Evolutionary conservation across 2,888 invertebrate genomes (phyloP), one percentile per base, ranked within the genome.

Genomic region (Scaeva pyrastri): DNA sequence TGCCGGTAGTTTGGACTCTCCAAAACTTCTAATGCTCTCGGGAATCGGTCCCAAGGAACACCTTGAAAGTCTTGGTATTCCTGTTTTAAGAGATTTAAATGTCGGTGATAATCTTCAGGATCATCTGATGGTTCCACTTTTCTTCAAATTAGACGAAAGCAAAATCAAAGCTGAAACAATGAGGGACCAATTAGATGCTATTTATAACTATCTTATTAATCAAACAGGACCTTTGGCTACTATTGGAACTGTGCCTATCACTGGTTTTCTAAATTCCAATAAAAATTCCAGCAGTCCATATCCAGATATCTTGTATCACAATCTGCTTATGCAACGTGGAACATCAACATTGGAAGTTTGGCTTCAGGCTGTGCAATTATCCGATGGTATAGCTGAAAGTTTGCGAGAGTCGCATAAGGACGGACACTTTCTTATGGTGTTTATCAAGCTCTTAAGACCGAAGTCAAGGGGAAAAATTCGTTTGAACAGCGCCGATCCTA

Each of bases 81-180:
- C 88, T 7, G 55, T 88, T 1, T 14, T 89, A 0, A 84, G 74
- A 11, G 88, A 90, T 50, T 71, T 91, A 39, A 84, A 87, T 50
- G 97, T 97, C 0, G 96, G 96, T 0, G 93, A 95, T 86, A 96
- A 97, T 90, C 93, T 97, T 0, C 97, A 97, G 90, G 97, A 97
- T 90, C 97, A 97, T 90, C 95, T 96, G 62, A 95, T 95, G 12
- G 93, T 95, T 77, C 89, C 90, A 3, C 77, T 89, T 5, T 75
- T 87, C 16, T 74, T 91, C 23, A 88, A 88, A 80, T 93, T 94
- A 89, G 93, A 93, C 8, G 73, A 88, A 11, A 79, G 88, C 2
- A 75, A 26, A 21, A 74, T 88, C 1, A 52, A 60, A 16, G 16
- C 12, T 1, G 16, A 56, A n/a, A 55, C 74, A 8, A 14, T 19